Evolutionary conservation across 1,140 invertebrate genomes (phyloP).

Genomic region (Micrasema minimum): DNA sequence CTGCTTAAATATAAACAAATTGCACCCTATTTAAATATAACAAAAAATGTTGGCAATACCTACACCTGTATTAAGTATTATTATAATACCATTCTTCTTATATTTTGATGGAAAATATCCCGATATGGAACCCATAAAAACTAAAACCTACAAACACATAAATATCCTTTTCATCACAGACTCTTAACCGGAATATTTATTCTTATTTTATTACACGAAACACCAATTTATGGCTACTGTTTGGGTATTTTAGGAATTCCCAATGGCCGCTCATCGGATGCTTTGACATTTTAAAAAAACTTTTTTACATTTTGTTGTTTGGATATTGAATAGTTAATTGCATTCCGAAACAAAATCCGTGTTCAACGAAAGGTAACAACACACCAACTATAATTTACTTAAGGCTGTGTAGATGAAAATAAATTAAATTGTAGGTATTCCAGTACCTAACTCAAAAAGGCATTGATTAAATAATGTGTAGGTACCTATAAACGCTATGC

Average conservation of each 20-base stretch:
- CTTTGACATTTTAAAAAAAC: constrained; percentile 24
- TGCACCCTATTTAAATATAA: too few species aligned
- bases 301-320: constrained; percentile 20
- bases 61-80: too few species aligned
- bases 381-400: not conserved
- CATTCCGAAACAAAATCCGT: constrained; percentile 4
- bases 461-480: too few species aligned
- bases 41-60: too few species aligned
- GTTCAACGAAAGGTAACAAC: not conserved
- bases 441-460: too few species aligned
- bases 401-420: not conserved
- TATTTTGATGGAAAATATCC: too few species aligned
- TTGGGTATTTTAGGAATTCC: constrained; percentile 10
- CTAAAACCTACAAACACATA: not conserved
- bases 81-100: too few species aligned
- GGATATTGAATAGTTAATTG: constrained; percentile 18
- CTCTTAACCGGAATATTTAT: constrained; percentile 16
- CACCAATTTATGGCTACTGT: constrained; percentile 31
- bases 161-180: not conserved
- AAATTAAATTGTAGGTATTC: not conserved
- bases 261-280: constrained; percentile 4
- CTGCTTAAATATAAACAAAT: too few species aligned
- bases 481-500: too few species aligned
- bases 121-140: not conserved
- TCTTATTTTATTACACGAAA: not conserved